Percentiles rank a stretch among this genome's conserved stretches.
Conservation (phyloP, 2,797 vertebrate species). For the Hippopotamyrus pictus region DNA sequence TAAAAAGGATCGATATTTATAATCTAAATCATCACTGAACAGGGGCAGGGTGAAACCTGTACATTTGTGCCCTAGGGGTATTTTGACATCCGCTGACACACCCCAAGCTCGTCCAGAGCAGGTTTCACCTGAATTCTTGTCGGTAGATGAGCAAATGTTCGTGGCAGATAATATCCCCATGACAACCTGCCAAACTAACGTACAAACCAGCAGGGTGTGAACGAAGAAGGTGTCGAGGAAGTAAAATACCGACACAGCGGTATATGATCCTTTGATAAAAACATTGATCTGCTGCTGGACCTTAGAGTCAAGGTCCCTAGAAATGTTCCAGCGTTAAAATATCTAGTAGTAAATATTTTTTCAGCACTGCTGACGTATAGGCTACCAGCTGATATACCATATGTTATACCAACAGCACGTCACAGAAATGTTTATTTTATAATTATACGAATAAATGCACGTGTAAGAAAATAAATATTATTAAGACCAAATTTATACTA, state of each 20-base stretch:
- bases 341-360: not conserved
- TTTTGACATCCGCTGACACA: slow-evolving; percentile 9
- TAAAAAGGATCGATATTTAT: not conserved
- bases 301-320: not conserved
- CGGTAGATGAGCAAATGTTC: not conserved
- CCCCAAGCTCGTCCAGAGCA: not conserved
- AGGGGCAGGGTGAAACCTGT: not conserved
- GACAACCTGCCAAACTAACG: not conserved
- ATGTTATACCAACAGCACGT: not conserved
- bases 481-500: not conserved
- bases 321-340: not conserved
- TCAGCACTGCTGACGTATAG: not conserved
- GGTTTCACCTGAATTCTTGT: not conserved
- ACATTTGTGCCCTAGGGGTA: not conserved
- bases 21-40: not conserved
- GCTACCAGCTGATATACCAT: not conserved
- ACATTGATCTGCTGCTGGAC: not conserved
- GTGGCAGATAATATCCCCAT: not conserved
- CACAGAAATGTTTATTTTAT: not conserved
- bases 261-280: not conserved
- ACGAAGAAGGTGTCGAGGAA: not conserved
- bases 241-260: not conserved
- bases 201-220: not conserved
- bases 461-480: not conserved
- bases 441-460: not conserved